A percentile compares a stretch with the other conserved stretches of the same genome.
These are phyloP conservation scores for Ectropis crepuscularia DNA, from an alignment of 2,888 invertebrate species.

Conservation along the genomic window DNA sequence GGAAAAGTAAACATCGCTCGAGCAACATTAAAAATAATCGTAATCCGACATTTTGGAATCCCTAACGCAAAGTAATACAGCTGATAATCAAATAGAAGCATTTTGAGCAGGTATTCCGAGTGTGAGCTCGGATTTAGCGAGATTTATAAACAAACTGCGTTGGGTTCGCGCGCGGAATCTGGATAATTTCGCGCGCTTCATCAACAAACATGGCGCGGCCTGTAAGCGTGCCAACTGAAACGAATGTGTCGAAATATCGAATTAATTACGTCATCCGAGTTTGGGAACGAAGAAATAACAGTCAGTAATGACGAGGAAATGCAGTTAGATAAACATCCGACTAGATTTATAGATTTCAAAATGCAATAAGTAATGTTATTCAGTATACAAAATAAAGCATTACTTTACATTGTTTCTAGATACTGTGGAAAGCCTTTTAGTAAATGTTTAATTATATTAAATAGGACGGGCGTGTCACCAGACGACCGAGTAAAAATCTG, in stretches of 20 bases:
- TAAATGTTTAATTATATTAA: too few relatives aligned
- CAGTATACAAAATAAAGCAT: too few relatives aligned
- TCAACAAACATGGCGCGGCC: constrained; percentile 71
- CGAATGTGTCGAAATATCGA: constrained; percentile 63
- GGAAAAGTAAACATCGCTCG: constrained; percentile 50
- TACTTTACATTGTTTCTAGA: too few relatives aligned
- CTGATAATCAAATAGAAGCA: constrained; percentile 53
- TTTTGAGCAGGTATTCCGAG: constrained; percentile 50
- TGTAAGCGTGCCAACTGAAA: constrained; percentile 47
- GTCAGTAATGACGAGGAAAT: constrained; percentile 29
- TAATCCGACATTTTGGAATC: constrained; percentile 34
- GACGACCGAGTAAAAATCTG: too few relatives aligned
- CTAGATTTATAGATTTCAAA: not conserved
- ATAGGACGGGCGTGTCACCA: too few relatives aligned
- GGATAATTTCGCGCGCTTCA: constrained; percentile 76
- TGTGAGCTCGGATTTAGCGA: constrained; percentile 52
- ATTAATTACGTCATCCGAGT: constrained; percentile 55
- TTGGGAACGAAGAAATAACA: constrained; percentile 43
- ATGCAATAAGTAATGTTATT: too few relatives aligned
- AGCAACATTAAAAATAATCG: constrained; percentile 30
- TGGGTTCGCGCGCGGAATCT: constrained; percentile 70
- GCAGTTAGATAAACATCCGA: constrained; percentile 25
- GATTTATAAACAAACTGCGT: constrained; percentile 62
- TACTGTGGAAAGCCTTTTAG: too few relatives aligned
- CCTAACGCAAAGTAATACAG: constrained; percentile 54